These are phyloP conservation scores for Macrosteles quadrilineatus DNA, from an alignment of 1,140 invertebrate genomes.

Conservation along the genomic window DNA sequence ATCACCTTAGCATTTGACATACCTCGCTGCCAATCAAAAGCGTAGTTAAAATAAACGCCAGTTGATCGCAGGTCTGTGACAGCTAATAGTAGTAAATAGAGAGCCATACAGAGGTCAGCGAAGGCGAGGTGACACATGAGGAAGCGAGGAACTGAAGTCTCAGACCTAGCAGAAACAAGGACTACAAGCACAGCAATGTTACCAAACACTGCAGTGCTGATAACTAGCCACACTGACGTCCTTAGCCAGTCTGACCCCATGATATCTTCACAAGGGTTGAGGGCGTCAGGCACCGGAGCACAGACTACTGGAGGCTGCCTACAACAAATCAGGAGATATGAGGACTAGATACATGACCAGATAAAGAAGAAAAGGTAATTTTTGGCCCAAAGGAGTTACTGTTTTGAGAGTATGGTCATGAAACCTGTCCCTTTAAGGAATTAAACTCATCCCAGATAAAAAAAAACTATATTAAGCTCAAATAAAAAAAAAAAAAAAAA, in stretches of 20 bases:
- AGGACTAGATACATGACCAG: too few relatives aligned
- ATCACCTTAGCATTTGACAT: constrained; percentile 7
- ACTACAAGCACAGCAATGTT: constrained; percentile 61
- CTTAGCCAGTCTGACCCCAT: constrained; percentile 54
- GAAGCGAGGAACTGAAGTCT: constrained; percentile 61
- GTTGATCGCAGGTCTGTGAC: constrained; percentile 61
- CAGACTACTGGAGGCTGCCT: constrained; percentile 51
- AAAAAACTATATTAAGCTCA: too few relatives aligned
- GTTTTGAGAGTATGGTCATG: too few relatives aligned
- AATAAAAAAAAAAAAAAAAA: too few relatives aligned
- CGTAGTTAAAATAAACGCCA: constrained; percentile 67
- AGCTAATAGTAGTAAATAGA: constrained; percentile 65
- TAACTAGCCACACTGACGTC: constrained; percentile 63
- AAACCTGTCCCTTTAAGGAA: too few relatives aligned
- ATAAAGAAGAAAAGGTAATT: too few relatives aligned
- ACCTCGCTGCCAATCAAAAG: constrained; percentile 67
- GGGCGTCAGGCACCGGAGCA: constrained; percentile 60
- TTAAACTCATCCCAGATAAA: too few relatives aligned
- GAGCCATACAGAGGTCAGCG: constrained; percentile 66
- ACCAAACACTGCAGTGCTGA: constrained; percentile 56
- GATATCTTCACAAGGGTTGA: constrained; percentile 70
- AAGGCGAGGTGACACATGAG: constrained; percentile 69
- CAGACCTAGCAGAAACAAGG: constrained; percentile 47
- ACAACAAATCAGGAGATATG: too few relatives aligned
- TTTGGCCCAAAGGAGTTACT: too few relatives aligned